Conservation (phyloP, 1,140 invertebrate species). For the Lysiphlebus fabarum region DNA sequence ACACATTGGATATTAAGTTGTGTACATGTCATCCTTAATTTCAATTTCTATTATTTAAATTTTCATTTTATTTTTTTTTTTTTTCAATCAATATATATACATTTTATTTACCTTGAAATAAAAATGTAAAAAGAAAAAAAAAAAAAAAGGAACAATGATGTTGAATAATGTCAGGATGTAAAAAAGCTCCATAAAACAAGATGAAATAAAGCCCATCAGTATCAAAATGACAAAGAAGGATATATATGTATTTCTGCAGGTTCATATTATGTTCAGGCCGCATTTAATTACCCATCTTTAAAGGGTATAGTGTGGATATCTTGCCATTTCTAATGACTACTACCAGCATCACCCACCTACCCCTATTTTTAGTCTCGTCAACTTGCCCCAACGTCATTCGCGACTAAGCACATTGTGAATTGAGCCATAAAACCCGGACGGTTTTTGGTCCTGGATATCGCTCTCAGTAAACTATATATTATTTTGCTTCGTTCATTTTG, state of each 20-base stretch:
- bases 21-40: too few species aligned
- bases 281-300: conserved; percentile 51
- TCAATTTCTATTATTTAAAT: too few species aligned
- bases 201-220: conserved; percentile 25
- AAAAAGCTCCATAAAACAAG: conserved; percentile 11
- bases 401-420: conserved; percentile 37
- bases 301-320: conserved; percentile 32
- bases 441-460: neutral
- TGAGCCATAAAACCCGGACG: conserved; percentile 46
- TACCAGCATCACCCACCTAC: conserved; percentile 13
- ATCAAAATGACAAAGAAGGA: conserved; percentile 13
- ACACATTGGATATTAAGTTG: too few species aligned
- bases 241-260: conserved; percentile 9
- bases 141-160: neutral
- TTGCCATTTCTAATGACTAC: too few species aligned
- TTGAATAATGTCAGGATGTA: neutral
- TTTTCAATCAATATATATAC: too few species aligned
- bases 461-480: too few species aligned
- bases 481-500: neutral
- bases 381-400: too few species aligned
- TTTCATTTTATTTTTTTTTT: too few species aligned
- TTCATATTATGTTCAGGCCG: conserved; percentile 31
- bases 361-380: neutral
- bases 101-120: too few species aligned
- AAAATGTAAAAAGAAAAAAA: too few species aligned